Percentiles rank a stretch among this genome's conserved stretches.
These are phyloP conservation scores for Mirza zaza DNA, from an alignment of 2,113 vertebrate species.

Conservation along the genomic window DNA sequence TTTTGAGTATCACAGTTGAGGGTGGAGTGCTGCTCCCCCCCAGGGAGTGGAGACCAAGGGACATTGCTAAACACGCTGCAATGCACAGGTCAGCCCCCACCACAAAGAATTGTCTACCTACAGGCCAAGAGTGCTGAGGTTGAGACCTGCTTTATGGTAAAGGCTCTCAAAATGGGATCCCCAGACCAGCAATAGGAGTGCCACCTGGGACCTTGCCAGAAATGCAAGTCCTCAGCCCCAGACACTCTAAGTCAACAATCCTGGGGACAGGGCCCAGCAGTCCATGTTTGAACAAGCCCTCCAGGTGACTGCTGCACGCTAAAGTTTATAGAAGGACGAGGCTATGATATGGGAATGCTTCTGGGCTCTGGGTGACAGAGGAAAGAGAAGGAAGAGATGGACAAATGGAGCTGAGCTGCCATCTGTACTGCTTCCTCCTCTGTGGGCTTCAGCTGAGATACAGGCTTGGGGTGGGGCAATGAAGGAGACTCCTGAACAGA, in stretches of 20 bases:
- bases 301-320: neutral
- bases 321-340: neutral
- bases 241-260: neutral
- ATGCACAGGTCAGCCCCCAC: neutral
- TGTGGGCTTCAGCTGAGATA: neutral
- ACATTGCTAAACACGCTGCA: neutral
- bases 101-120: neutral
- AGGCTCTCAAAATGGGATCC: neutral
- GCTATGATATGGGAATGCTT: neutral
- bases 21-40: too few relatives aligned
- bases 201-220: neutral
- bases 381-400: neutral
- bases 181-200: neutral
- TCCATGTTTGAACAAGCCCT: neutral
- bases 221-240: neutral
- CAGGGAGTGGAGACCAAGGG: neutral
- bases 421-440: neutral
- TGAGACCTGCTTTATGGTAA: neutral
- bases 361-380: too few relatives aligned
- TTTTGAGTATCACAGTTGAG: neutral
- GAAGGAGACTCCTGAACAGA: neutral
- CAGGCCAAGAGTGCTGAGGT: neutral
- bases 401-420: neutral
- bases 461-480: accelerated
- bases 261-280: neutral